These are phyloP conservation scores for Epinotia brunnichana DNA, from an alignment of 2,888 invertebrate genomes.

Conservation along the genomic window DNA sequence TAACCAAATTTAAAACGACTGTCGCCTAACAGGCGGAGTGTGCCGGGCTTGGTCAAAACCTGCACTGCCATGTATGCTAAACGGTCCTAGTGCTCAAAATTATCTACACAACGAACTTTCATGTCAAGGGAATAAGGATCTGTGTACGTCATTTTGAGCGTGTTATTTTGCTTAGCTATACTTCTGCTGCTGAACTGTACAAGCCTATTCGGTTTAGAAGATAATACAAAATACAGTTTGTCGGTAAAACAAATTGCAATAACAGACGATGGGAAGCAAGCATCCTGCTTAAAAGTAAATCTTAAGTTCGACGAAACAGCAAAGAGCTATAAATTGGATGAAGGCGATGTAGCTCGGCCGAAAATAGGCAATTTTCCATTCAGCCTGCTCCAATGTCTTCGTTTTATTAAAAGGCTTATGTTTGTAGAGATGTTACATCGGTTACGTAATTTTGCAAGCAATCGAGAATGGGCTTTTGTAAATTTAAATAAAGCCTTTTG, in stretches of 20 bases:
- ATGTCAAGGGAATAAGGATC: too few species aligned
- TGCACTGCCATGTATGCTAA: too few species aligned
- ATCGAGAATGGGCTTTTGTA: constrained; percentile 43
- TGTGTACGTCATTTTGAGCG: too few species aligned
- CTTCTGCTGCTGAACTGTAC: too few species aligned
- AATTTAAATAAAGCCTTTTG: constrained; percentile 72
- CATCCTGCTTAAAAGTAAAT: constrained; percentile 28
- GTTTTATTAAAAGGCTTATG: constrained; percentile 1
- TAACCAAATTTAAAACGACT: too few species aligned
- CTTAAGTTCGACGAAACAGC: constrained; percentile 67
- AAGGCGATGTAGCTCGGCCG: constrained; percentile 75
- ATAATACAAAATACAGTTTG: neutral
- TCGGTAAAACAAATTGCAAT: constrained; percentile 9
- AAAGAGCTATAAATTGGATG: constrained; percentile 78
- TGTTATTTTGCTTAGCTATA: too few species aligned
- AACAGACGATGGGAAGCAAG: neutral
- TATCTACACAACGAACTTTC: too few species aligned
- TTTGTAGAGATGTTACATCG: neutral
- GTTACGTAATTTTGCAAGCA: neutral
- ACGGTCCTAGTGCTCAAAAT: too few species aligned
- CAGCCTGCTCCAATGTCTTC: constrained; percentile 63
- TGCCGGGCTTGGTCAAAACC: too few species aligned
- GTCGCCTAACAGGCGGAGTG: too few species aligned
- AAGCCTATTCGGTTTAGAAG: too few species aligned
- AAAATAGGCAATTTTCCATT: constrained; percentile 81